Evolutionary conservation across 2,888 invertebrate genomes (phyloP).

Genomic region (Kuschelorhynchus macadamiae): DNA sequence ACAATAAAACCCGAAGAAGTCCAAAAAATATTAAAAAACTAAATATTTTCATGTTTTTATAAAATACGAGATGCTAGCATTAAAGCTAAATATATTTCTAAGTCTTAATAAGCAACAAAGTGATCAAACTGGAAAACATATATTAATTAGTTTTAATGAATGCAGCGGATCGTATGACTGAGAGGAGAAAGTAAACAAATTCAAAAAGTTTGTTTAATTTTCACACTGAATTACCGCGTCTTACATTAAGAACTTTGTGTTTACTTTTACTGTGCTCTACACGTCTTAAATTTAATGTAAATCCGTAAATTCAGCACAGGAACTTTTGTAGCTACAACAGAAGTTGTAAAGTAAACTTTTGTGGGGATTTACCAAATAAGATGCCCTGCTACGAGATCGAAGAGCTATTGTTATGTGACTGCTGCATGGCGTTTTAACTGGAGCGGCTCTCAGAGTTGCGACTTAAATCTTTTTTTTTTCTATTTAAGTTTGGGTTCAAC

Average conservation of each 20-base stretch:
- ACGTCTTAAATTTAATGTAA: slow-evolving; percentile 30
- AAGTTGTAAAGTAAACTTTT: slow-evolving; percentile 33
- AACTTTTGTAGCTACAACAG: slow-evolving; percentile 25
- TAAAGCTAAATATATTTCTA: no score
- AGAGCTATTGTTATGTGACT: no score
- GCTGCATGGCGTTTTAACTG: no score
- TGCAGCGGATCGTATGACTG: neutral
- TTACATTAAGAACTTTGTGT: slow-evolving; percentile 33
- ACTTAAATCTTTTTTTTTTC: no score
- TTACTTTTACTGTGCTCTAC: slow-evolving; percentile 27
- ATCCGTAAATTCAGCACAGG: slow-evolving; percentile 29
- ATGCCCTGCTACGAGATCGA: neutral
- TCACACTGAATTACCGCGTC: slow-evolving; percentile 26
- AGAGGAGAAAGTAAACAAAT: slow-evolving; percentile 26
- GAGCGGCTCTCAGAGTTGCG: no score
- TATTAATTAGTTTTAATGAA: neutral
- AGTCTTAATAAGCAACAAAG: no score
- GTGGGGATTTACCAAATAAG: slow-evolving; percentile 6
- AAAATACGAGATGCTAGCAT: no score
- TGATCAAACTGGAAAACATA: no score
- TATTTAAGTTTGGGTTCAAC: no score
- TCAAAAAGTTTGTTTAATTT: slow-evolving; percentile 22
- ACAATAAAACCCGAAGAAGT: no score
- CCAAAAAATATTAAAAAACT: no score
- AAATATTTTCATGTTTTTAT: no score